Percentiles rank a stretch among this genome's conserved stretches.
phyloP scores from a whole-genome alignment of 1,140 invertebrate species.

The Leucophenga varia region DNA sequence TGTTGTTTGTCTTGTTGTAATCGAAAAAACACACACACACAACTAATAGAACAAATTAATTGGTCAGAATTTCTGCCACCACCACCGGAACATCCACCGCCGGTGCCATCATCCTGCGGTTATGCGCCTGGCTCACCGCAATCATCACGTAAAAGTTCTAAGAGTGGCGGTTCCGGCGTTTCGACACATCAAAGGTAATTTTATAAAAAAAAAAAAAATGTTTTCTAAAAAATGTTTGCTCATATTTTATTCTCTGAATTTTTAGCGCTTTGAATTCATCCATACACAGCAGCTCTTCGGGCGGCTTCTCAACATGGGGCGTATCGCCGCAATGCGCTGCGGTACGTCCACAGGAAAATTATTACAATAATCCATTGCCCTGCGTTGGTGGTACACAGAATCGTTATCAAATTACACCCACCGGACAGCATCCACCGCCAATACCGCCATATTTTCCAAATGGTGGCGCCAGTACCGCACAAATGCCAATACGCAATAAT shows the following conservation, averaged over 20 bases:
- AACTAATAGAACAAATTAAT: constrained; percentile 67
- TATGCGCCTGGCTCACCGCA: constrained; percentile 51
- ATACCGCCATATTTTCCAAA: constrained; percentile 47
- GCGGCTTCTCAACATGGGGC: constrained; percentile 53
- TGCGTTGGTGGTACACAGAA: constrained; percentile 40
- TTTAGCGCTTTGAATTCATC: constrained; percentile 46
- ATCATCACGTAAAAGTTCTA: constrained; percentile 53
- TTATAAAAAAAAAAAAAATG: not conserved
- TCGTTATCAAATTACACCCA: constrained; percentile 54
- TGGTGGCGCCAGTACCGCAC: constrained; percentile 16
- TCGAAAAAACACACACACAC: too few relatives aligned
- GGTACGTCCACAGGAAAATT: constrained; percentile 36
- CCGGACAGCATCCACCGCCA: constrained; percentile 49
- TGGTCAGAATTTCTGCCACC: constrained; percentile 78
- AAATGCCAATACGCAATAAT: constrained; percentile 38
- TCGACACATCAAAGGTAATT: constrained; percentile 54
- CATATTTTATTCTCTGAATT: not conserved
- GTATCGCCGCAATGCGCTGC: constrained; percentile 43
- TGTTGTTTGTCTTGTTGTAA: too few relatives aligned
- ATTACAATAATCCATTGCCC: constrained; percentile 53
- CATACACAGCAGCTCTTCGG: constrained; percentile 54
- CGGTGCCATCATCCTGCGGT: constrained; percentile 52
- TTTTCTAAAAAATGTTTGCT: not conserved
- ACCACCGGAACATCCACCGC: constrained; percentile 78
- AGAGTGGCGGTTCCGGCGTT: constrained; percentile 48